Base-by-base conservation (phyloP, 2,113 vertebrate species). In the Daubentonia madagascariensis region DNA sequence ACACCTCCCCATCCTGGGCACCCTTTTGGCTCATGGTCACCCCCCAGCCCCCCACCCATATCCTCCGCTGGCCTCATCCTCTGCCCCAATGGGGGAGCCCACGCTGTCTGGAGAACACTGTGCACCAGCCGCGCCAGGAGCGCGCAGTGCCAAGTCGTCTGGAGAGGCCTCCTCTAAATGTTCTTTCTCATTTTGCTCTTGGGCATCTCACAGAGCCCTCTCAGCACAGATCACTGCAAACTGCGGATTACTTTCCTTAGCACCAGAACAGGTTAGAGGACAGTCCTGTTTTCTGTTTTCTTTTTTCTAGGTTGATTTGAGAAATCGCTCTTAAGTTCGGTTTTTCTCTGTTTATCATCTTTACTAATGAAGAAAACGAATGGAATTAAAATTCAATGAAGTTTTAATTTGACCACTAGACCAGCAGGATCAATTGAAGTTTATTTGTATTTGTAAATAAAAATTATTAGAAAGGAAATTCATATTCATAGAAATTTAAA, bases 331-430 rank as follows among this genome's bases (percentile, higher is more conserved):
- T 57, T 48, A 30, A 32, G 17, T 78, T 45, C 3, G 6, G 6
- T 85, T 3, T 50, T 79, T 8, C 17, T 14, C 72, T 80, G 6
- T 57, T 61, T 85, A 20, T 54, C 50, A 32, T 7, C 43, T 76
- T 68, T 80, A 65, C 35, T 94, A 89, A 54, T 88, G 75, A 88
- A 78, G 25, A 87, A 61, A 81, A 35, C 93, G 45, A 95, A 75
- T 40, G 25, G 30, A 73, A 87, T 72, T 70, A 91, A 94, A n/a
- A 43, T 59, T 67, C 85, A 63, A 43, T 81, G 78, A 94, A 72
- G 63, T 65, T 93, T 80, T 84, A 59, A 37, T 94, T 87, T 88
- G 63, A 54, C 7, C n/a, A 20, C 40, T 20, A 73, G n/a, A n/a
- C 50, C 45, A 67, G 43, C n/a, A 88, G 22, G 32, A 72, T 50